Percentiles rank a stretch among this genome's conserved stretches.
Evolutionary conservation across 2,113 vertebrate species (phyloP).

Genomic region (Meles meles): DNA sequence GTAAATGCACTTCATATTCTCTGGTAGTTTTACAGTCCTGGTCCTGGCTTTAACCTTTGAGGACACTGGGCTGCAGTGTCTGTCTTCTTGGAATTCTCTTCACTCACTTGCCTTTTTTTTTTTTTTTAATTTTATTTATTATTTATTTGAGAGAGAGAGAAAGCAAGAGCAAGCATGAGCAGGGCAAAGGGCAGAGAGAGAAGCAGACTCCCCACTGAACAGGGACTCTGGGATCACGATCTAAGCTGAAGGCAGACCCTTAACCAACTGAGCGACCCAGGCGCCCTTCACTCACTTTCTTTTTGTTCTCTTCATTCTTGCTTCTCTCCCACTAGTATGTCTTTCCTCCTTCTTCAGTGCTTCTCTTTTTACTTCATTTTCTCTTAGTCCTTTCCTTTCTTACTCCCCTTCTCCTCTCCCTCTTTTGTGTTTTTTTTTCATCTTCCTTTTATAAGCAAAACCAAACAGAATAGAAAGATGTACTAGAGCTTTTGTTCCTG

Average conservation of each 20-base stretch:
- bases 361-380: not conserved
- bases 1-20: too few relatives aligned
- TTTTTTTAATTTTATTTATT: not conserved
- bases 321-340: not conserved
- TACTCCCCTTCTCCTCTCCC: not conserved
- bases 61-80: accelerated
- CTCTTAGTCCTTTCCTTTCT: not conserved
- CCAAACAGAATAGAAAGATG: not conserved
- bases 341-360: not conserved
- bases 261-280: not conserved
- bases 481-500: not conserved
- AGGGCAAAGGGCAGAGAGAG: not conserved
- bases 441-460: not conserved
- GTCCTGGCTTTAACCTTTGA: not conserved
- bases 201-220: not conserved
- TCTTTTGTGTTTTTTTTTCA: not conserved
- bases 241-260: not conserved
- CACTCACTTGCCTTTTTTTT: not conserved
- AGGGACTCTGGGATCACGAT: too few relatives aligned
- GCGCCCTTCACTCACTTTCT: not conserved
- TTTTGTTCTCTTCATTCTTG: not conserved
- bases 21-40: not conserved
- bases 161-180: not conserved
- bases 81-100: too few relatives aligned
- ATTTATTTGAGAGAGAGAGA: not conserved